Evolutionary conservation across 2,113 vertebrate species (phyloP).

Genomic region (Odocoileus virginianus): DNA sequence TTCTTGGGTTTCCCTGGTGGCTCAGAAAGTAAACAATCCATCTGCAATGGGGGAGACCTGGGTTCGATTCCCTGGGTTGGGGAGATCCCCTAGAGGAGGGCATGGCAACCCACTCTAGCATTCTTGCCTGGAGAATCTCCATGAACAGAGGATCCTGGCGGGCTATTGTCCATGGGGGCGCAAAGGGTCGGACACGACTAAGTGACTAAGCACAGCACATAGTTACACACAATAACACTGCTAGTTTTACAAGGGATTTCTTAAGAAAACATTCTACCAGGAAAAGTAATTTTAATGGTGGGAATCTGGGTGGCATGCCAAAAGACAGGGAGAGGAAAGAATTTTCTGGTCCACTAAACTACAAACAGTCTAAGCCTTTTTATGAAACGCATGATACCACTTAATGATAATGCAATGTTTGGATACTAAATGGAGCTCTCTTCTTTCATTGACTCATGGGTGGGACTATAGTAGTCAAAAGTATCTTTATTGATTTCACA

Average conservation of each 20-base stretch:
- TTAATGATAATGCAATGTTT: neutral
- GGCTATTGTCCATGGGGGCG: neutral
- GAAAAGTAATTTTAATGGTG: neutral
- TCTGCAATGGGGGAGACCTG: neutral
- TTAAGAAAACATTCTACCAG: neutral
- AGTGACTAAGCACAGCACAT: neutral
- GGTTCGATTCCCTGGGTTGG: neutral
- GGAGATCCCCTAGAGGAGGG: neutral
- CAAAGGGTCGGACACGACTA: neutral
- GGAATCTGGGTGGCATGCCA: neutral
- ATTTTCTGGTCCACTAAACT: neutral
- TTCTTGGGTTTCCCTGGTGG: neutral
- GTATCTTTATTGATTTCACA: neutral
- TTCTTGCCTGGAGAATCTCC: neutral
- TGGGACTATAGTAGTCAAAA: neutral
- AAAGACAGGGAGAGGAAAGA: neutral
- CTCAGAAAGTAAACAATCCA: neutral
- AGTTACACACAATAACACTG: neutral
- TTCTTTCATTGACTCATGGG: neutral
- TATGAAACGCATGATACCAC: neutral
- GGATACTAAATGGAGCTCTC: neutral
- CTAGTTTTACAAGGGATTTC: slow-evolving; percentile 13
- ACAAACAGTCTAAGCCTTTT: neutral
- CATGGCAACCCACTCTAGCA: neutral
- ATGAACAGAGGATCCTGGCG: neutral